Base-by-base conservation (phyloP, 1,140 invertebrate species). In the Pissodes strobi region DNA sequence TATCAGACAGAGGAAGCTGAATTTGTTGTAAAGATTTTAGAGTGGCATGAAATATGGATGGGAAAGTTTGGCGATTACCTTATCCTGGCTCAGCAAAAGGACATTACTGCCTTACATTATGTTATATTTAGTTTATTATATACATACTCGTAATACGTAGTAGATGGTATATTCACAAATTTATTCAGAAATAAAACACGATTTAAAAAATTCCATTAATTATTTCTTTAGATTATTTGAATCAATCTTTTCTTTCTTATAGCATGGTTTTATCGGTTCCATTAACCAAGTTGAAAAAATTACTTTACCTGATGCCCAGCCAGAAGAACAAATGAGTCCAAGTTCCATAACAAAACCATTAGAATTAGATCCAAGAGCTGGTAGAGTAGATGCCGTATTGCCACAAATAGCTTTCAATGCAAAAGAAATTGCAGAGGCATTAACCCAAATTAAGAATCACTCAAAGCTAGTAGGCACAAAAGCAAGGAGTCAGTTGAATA, bases 331-430 rank as follows among this genome's bases (percentile, higher is more conserved):
- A n/a, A n/a, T n/a, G n/a, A n/a, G n/a, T n/a, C n/a, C n/a, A n/a
- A n/a, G n/a, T n/a, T n/a, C n/a, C n/a, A n/a, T n/a, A n/a, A n/a
- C n/a, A n/a, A n/a, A n/a, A n/a, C n/a, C n/a, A n/a, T n/a, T n/a
- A n/a, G n/a, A n/a, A n/a, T 74, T 90, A 22, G 92, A 94, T 83
- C 90, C 91, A 17, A 81, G 92, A 52, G 91, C 91, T 22, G 92
- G 91, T 8, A 82, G 82, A 68, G 88, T 93, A 1, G 81, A 91
- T 78, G 89, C 91, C 0, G 79, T 83, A 45, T 81, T 93, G 63
- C 84, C 86, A 0, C 86, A 88, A 70, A 78, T 94, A 39, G 81
- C 84, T 19, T 85, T 92, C 22, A 81, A 89, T 69, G 78, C 84
- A 1, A 68, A 74, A 34, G 61, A 78, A 56, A 76, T 90, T n/a